Evolutionary conservation across 2,113 vertebrate genomes (phyloP), one percentile per base, ranked within the genome.

Genomic region (Megaceryle maxima): DNA sequence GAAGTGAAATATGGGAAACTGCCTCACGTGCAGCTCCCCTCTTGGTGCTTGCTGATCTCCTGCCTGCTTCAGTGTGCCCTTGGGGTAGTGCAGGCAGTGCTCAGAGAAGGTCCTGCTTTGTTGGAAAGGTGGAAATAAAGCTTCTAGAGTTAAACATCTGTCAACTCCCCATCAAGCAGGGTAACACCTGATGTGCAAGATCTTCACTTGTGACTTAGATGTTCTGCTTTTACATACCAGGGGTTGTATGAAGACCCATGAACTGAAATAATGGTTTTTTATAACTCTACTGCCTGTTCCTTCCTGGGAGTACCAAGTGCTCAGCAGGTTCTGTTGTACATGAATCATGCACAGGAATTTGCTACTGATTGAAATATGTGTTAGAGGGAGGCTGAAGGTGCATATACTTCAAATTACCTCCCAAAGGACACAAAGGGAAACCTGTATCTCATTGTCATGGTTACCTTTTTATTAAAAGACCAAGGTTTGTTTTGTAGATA

Each of bases 71-170:
- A 46, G n/a, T 35, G 55, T 37, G 46, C 20, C 44, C 60, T 35
- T 16, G 5, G 39, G 21, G 29, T 11, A 37, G 39, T 4, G 35
- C 53, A 28, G 8, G 67, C 57, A 14, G 67, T 11, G 80, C 31
- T 19, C 59, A 19, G 2, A 31, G 75, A 2, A 55, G 72, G 39
- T 28, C 48, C 48, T 0, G 0, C 14, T 39, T 0, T 19, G 41
- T 19, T 6, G 68, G 53, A 3, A 21, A 66, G 73, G 64, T 57
- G 59, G 53, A 35, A 43, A 5, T 39, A 56, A 15, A 81, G 68
- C 73, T 85, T 37, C 63, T 83, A 3, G 16, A 51, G 31, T 55
- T 48, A 33, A 35, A 37, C 19, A 9, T 35, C 51, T 76, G 60
- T 17, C 55, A 35, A 2, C 43, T 46, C n/a, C 11, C 22, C 29